These are phyloP conservation scores for Glomeris maerens DNA, from an alignment of 1,140 invertebrate species.

Conservation along the genomic window DNA sequence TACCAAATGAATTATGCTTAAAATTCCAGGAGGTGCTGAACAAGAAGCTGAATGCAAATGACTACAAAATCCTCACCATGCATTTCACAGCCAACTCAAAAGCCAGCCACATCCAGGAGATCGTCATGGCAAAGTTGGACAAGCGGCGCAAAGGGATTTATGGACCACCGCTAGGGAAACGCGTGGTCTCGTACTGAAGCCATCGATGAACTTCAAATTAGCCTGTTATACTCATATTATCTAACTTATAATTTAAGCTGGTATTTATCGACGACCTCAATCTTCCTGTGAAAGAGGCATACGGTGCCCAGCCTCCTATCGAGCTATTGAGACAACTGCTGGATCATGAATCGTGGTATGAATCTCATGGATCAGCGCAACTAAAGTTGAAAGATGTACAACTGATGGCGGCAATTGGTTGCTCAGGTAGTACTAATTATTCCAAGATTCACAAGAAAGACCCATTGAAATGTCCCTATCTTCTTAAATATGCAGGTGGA, in stretches of 20 bases:
- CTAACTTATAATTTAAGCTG: too few species aligned
- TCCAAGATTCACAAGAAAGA: background rate
- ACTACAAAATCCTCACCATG: conserved; percentile 71
- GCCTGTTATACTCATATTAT: too few species aligned
- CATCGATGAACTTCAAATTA: too few species aligned
- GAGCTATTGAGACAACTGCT: conserved; percentile 78
- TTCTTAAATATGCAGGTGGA: conserved; percentile 36
- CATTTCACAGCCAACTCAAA: conserved; percentile 89
- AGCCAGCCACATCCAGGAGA: conserved; percentile 84
- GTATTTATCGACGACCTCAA: conserved; percentile 90
- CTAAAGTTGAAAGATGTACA: conserved; percentile 79
- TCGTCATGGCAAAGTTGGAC: conserved; percentile 88
- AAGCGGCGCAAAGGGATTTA: conserved; percentile 87
- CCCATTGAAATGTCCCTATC: background rate
- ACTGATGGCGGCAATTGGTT: conserved; percentile 77
- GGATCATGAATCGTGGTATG: conserved; percentile 84
- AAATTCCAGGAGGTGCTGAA: conserved; percentile 57
- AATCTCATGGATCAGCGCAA: conserved; percentile 67
- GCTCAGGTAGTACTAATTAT: conserved; percentile 36
- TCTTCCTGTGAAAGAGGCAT: conserved; percentile 72
- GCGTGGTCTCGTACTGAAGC: too few species aligned
- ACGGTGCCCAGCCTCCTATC: conserved; percentile 82
- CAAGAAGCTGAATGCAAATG: conserved; percentile 59
- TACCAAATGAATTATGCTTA: background rate
- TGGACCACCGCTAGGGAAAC: conserved; percentile 78